Base-by-base conservation (phyloP, 1,140 invertebrate genomes). In the Trachymyrmex cornetzi region DNA sequence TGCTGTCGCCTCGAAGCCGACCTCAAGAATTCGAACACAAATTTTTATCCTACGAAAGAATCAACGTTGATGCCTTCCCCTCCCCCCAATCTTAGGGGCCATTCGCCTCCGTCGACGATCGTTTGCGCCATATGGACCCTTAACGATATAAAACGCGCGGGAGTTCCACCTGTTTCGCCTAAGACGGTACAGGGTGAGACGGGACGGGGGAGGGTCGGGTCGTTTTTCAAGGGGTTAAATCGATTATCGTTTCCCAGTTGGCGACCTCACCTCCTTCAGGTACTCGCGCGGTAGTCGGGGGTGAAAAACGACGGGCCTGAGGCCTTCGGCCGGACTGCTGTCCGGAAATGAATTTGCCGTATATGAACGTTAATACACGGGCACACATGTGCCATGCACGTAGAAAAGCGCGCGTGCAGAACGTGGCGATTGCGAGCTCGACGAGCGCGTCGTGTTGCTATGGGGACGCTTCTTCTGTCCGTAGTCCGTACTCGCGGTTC, bases 391-490 rank as follows among this genome's bases (percentile, higher is more conserved):
- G 38, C 38, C n/a, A 6, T 22, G 24, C 55, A 53, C 9, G 16
- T 71, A 71, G 64, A 44, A 81, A 71, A 81, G 61, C 67, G 67
- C 69, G 69, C 80, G 69, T 74, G 55, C n/a, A 38, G 38, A 75
- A 61, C 69, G 69, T 61, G 55, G 80, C 69, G n/a, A 75, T 30
- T 66, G 24, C 66, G 44, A 77, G 72, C 63, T 44, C 55, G 77
- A 57, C 91, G 38, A 44, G 38, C 66, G 87, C 84, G 61, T 91
- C 86, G 91, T 91, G 92, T 92, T 92, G 91, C 92, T 88, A 92
- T 92, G 91, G 92, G 87, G 91, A 92, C 82, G 69, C 69, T 79
- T 91, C 88, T 86, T 86, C 89, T 89, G 79, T 91, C 69, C 59
- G 30, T 16, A 67, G 79, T 91, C 59, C 53, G n/a, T 16, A 67